phyloP scores from a whole-genome alignment of 2,113 vertebrate genomes.

The Mobula birostris region DNA sequence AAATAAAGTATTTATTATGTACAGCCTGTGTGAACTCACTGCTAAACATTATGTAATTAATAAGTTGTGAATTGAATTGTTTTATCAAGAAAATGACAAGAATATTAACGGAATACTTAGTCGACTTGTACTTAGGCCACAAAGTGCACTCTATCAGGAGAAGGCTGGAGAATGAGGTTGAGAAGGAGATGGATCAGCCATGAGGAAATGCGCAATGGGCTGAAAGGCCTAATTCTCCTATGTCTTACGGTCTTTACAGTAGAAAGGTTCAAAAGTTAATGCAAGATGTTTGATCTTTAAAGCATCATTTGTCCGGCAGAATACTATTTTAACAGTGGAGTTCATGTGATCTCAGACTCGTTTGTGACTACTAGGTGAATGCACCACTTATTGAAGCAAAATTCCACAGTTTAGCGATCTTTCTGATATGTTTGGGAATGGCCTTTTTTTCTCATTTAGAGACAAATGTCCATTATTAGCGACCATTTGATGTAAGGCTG shows the following conservation, averaged over 20 bases:
- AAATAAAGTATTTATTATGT: slow-evolving; percentile 28
- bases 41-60: not conserved
- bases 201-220: too few species aligned
- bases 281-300: not conserved
- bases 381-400: not conserved
- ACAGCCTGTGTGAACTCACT: not conserved
- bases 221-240: too few species aligned
- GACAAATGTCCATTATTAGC: not conserved
- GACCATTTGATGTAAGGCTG: not conserved
- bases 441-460: not conserved
- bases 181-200: too few species aligned
- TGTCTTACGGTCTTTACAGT: too few species aligned
- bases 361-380: not conserved
- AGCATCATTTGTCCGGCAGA: not conserved
- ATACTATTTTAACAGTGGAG: not conserved
- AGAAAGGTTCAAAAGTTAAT: not conserved
- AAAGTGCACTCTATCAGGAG: too few species aligned
- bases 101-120: not conserved
- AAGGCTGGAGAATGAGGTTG: too few species aligned
- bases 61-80: not conserved
- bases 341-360: not conserved
- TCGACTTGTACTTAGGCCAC: not conserved
- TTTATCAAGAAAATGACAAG: not conserved
- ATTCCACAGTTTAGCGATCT: too few species aligned
- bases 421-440: too few species aligned